A percentile compares a stretch with the other conserved stretches of the same genome.
Conservation (phyloP, 2,113 vertebrate species). For the Petroica traversi region DNA sequence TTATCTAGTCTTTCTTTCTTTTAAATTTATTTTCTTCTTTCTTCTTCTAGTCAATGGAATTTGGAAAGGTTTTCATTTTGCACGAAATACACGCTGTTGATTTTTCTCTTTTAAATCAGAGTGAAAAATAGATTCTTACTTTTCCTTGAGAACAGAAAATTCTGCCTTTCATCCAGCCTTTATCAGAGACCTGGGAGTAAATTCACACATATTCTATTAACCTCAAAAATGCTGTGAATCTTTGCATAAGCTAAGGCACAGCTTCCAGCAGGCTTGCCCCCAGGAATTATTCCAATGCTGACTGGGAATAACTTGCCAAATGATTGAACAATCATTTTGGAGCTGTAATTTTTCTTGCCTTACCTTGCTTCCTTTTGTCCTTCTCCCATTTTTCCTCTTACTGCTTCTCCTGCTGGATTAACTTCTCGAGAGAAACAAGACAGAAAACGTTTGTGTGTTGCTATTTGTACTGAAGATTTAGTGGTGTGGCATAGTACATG, state of each 20-base stretch:
- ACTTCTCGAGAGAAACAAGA: background rate
- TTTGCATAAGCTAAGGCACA: background rate
- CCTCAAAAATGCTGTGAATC: background rate
- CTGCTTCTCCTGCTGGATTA: background rate
- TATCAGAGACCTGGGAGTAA: background rate
- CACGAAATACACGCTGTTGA: background rate
- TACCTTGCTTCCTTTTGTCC: background rate
- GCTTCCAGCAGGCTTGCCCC: background rate
- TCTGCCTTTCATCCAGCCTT: background rate
- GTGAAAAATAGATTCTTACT: background rate
- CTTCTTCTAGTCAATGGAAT: background rate
- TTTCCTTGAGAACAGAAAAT: background rate
- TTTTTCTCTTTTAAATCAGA: background rate
- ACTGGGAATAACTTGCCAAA: background rate
- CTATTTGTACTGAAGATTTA: background rate
- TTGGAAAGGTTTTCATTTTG: background rate
- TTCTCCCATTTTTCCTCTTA: background rate
- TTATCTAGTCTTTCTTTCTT: no score
- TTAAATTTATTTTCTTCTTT: background rate
- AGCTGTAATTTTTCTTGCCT: background rate
- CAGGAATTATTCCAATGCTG: background rate
- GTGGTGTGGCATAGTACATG: accelerated
- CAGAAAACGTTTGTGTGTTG: background rate
- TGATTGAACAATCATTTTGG: background rate
- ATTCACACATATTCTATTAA: background rate